Evolutionary conservation across 2,113 vertebrate genomes (phyloP).

Genomic region (Campylomormyrus numenius): DNA sequence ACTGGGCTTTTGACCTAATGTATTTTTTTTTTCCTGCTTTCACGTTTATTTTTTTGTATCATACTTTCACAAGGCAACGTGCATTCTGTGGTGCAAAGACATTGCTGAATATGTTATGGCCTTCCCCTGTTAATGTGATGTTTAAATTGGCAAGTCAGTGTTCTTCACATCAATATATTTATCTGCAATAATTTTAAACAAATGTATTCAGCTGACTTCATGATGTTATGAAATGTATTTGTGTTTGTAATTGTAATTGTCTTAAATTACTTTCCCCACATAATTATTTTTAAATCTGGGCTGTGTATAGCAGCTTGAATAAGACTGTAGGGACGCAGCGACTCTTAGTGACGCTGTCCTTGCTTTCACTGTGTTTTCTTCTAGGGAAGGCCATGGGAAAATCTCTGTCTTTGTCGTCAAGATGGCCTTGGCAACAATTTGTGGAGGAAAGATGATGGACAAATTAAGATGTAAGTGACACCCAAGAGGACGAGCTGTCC

Average conservation of each 20-base stretch:
- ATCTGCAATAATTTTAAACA: not conserved
- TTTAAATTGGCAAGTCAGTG: not conserved
- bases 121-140: not conserved
- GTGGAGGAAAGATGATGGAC: slow-evolving; percentile 96
- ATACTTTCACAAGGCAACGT: not conserved
- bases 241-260: not conserved
- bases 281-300: not conserved
- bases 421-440: slow-evolving; percentile 86
- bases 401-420: slow-evolving; percentile 90
- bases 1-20: not conserved
- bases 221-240: not conserved
- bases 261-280: not conserved
- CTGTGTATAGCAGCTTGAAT: not conserved
- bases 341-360: not conserved
- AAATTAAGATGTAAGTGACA: slow-evolving; percentile 93
- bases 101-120: not conserved
- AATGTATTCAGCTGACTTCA: not conserved
- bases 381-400: slow-evolving; percentile 91
- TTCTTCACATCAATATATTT: not conserved
- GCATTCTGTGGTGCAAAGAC: not conserved
- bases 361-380: slow-evolving; percentile 35
- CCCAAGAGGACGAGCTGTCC: not conserved
- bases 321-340: not conserved
- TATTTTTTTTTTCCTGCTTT: not conserved
- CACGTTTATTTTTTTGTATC: not conserved